Base-by-base conservation (phyloP, 2,113 vertebrate genomes). In the Promerops cafer region DNA sequence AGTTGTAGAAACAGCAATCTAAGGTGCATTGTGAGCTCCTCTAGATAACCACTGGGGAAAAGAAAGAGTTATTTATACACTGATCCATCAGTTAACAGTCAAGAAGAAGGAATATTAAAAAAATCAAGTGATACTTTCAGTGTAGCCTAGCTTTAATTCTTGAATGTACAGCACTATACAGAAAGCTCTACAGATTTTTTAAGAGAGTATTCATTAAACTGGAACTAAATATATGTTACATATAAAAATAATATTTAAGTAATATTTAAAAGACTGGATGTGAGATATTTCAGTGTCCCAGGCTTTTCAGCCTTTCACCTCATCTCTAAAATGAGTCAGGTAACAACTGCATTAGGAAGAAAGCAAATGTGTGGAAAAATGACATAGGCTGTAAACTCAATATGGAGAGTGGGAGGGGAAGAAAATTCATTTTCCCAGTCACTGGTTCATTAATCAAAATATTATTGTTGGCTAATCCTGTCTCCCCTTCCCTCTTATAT, bases 391-490 rank as follows among this genome's bases (percentile, higher is more conserved):
- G 33, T 59, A 93, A 94, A 86, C 16, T 81, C 68, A 89, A 71
- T 95, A 78, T 92, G 76, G 89, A 71, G 86, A 95, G 76, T 92
- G 60, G 89, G 89, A 96, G 86, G 54, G 52, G 42, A 70, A 93
- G 60, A 93, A 94, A 94, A 89, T 77, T 89, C 31, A 50, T 77
- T 94, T 96, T 94, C 54, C 60, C 40, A 83, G 87, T 95, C 94
- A 85, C 44, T 65, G 11, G 89, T 94, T 78, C 59, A 85, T 91
- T 94, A 89, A 90, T 93, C 89, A 86, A 87, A 95, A 93, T 87
- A 93, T 90, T 93, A 82, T 93, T 96, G 75, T 94, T 94, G 91
- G 64, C 23, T 94, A 93, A 81, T 96, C 66, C 42, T 91, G 8
- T 35, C 50, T 93, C 13, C 22, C 31, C 11, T 74, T 93, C 27